Evolutionary conservation across 2,888 invertebrate genomes (phyloP), one percentile per base, ranked within the genome.

Genomic region (Junonia oenone): DNA sequence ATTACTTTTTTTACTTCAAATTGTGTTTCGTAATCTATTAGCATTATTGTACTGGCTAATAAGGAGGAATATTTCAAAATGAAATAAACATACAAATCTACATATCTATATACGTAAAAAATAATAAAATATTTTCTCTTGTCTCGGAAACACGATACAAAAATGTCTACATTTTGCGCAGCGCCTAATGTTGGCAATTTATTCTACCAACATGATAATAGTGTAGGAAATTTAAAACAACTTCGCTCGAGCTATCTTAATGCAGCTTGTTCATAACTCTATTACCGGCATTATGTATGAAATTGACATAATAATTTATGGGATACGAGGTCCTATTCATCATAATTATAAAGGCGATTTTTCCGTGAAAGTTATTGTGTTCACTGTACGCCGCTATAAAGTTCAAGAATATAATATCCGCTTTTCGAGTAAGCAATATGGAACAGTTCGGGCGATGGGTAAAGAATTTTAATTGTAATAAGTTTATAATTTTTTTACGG

Each of bases 401-500:
- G 47, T 63, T 63, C 65, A 63, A 67, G 69, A 67, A 67, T 70
- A 71, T 68, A 68, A 70, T 71, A 71, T 69, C 62, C 68, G 64
- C 40, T 63, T 59, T 62, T 59, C 37, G 54, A 50, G 48, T 51
- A 52, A 56, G 50, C 53, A 61, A 56, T 53, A 56, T 46, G 29
- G 46, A 53, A 27, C 33, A 55, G 49, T 58, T 26, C 51, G 8
- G 14, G 19, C 38, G 37, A 49, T 33, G 26, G 14, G 13, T 45
- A 19, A n/a, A 51, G 22, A 35, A 35, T 37, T 37, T 38, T 49
- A 22, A 49, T 49, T 37, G 31, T 37, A 13, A 43, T 35, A 13
- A 13, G 4, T 11, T 38, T 17, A 5, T 29, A 33, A n/a, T 11
- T 17, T 17, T 40, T 19, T 38, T 17, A 40, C 1, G 17, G 11